Base-by-base conservation (phyloP, 1,140 invertebrate species). In the Pseudomyrmex concolor region DNA sequence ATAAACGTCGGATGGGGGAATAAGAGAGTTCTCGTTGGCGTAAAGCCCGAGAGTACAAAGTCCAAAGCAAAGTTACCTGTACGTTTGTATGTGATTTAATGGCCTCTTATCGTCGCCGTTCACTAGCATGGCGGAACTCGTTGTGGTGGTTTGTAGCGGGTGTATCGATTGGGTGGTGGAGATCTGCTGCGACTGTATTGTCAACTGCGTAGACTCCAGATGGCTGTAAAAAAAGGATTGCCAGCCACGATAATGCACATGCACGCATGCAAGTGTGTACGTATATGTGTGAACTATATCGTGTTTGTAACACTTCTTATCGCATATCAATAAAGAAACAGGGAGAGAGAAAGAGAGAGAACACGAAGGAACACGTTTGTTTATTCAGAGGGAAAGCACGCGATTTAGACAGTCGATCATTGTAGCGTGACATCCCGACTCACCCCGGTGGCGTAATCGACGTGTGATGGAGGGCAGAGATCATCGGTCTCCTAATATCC, bases 51-150 rank as follows among this genome's bases (percentile, higher is more conserved):
- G 34, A 34, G 34, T 34, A 34, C 34, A 34, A 34, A 34, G 48
- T n/a, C 19, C 25, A 70, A 80, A 80, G 76, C 76, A 0, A 25
- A 50, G 54, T 78, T 95, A 97, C 97, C 96, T 97, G 95, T 98
- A 98, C 48, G 97, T 97, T 95, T 97, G 97, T 91, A 97, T 96
- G 94, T 97, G 97, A 91, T 95, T 95, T 87, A 97, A 94, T 72
- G 95, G 94, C 94, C 96, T 96, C 93, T 95, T 95, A 91, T 96
- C 96, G 91, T 97, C 96, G 67, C 96, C 96, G 91, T 95, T 95
- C 19, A 93, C 88, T 74, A 94, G 92, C 13, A 92, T 91, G 50
- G 93, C 90, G 13, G 92, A 89, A 50, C 93, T 94, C 15, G 67
- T 7, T 34, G 34, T 70, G 0, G 84, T 57, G 2, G 89, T 89